phyloP scores from a whole-genome alignment of 2,888 invertebrate species.

The Eudemis profundana region DNA sequence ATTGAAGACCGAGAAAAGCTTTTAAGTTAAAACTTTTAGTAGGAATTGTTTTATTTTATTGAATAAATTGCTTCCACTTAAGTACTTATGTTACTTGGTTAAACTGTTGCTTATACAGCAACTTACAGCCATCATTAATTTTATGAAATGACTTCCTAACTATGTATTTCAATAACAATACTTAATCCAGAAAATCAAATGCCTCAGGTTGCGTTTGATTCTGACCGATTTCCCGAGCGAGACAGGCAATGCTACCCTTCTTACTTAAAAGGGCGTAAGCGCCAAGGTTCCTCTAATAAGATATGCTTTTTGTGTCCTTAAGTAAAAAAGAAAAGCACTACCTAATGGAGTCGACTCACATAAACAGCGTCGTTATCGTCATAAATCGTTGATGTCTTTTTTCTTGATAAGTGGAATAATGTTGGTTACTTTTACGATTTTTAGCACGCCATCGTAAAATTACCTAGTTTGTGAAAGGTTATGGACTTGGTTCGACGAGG shows the following conservation, averaged over 20 bases:
- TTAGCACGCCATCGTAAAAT: slow-evolving; percentile 37
- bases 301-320: neutral
- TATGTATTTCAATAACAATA: slow-evolving; percentile 2
- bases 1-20: too few relatives aligned
- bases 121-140: too few relatives aligned
- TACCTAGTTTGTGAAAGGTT: slow-evolving; percentile 22
- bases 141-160: too few relatives aligned
- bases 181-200: slow-evolving; percentile 9
- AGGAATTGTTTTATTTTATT: neutral
- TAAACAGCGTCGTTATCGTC: slow-evolving; percentile 22
- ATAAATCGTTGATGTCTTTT: slow-evolving; percentile 34
- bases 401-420: slow-evolving; percentile 32
- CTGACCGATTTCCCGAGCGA: neutral
- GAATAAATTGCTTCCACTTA: too few relatives aligned
- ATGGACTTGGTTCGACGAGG: too few relatives aligned
- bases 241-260: neutral
- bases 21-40: too few relatives aligned
- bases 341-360: slow-evolving; percentile 23
- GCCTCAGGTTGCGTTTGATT: neutral
- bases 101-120: too few relatives aligned
- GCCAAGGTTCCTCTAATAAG: neutral
- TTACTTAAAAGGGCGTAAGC: neutral
- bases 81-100: too few relatives aligned
- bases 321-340: slow-evolving; percentile 1
- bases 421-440: slow-evolving; percentile 29